phyloP scores from a whole-genome alignment of 1,140 invertebrate species.

The Ruditapes philippinarum region DNA sequence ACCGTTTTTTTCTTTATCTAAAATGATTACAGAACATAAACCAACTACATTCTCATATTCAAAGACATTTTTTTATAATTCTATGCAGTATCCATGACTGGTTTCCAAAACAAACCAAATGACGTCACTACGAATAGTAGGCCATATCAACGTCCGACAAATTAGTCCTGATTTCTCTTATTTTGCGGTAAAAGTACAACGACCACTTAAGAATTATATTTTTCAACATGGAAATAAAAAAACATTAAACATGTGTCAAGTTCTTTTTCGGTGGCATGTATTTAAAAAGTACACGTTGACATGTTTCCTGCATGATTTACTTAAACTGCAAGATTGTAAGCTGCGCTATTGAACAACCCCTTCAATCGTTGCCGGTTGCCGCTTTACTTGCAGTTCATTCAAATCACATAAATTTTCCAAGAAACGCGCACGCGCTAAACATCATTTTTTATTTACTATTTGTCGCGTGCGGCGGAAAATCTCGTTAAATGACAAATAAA shows the following conservation, averaged over 20 bases:
- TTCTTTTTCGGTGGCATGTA: background rate
- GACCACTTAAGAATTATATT: too few relatives aligned
- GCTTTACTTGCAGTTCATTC: conserved; percentile 6
- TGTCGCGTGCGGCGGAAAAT: conserved; percentile 50
- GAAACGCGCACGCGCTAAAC: background rate
- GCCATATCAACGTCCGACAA: too few relatives aligned
- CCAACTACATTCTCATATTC: too few relatives aligned
- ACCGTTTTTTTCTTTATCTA: too few relatives aligned
- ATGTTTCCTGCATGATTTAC: background rate
- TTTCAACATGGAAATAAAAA: too few relatives aligned
- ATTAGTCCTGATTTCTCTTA: too few relatives aligned
- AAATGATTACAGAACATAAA: too few relatives aligned
- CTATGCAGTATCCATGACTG: too few relatives aligned
- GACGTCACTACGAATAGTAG: too few relatives aligned
- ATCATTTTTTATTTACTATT: conserved; percentile 43
- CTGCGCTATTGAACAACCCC: background rate
- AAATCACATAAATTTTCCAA: conserved; percentile 26
- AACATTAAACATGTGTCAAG: background rate
- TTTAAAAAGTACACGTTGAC: background rate
- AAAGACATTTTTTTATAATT: too few relatives aligned
- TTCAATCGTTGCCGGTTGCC: background rate
- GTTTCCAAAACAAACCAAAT: too few relatives aligned
- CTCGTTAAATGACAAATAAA: conserved; percentile 39
- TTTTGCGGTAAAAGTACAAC: too few relatives aligned
- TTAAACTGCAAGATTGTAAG: background rate